Evolutionary conservation across 2,113 vertebrate genomes (phyloP), one percentile per base, ranked within the genome.

Genomic region (Indicator indicator): DNA sequence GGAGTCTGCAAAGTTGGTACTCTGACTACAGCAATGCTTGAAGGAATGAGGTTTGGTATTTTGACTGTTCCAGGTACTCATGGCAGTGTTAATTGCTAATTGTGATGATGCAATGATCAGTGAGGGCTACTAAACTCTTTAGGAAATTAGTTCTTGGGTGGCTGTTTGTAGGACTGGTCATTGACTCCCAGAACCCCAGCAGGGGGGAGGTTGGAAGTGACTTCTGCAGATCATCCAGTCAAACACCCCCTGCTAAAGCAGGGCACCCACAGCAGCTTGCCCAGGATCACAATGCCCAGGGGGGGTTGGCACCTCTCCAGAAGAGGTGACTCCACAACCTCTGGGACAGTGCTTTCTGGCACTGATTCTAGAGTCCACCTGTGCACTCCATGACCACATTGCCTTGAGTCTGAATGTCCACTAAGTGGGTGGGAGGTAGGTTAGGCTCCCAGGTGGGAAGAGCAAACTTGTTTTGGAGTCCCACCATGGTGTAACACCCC

Each of bases 381-480:
- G 10, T 7, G 26, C 6, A 1, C 6, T 36, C 16, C n/a, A 24
- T 20, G 24, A 32, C n/a, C 59, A 33, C 5, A 0, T 17, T 42
- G 24, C 82, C 52, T 64, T 64, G 26, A 54, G 3, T 27, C 4
- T 9, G 9, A 46, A 24, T 3, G 16, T 42, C 30, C 58, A 46
- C 14, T 0, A 2, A 32, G 9, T 6, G 5, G 27, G 19, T 40
- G 21, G 30, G 23, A 74, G 14, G 38, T 3, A n/a, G 5, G 17
- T 73, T 48, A 62, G 26, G 60, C 15, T 26, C 42, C 67, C 46
- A 68, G 10, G 28, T 78, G 46, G 21, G 23, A 21, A 23, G 8
- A 28, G 44, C 50, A 20, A 30, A 42, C 38, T 9, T 50, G 9
- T 24, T 50, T 44, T 50, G 40, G 55, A 52, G 3, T 7, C 40